phyloP scores from a whole-genome alignment of 2,113 vertebrate species.

The Pampusana beccarii region DNA sequence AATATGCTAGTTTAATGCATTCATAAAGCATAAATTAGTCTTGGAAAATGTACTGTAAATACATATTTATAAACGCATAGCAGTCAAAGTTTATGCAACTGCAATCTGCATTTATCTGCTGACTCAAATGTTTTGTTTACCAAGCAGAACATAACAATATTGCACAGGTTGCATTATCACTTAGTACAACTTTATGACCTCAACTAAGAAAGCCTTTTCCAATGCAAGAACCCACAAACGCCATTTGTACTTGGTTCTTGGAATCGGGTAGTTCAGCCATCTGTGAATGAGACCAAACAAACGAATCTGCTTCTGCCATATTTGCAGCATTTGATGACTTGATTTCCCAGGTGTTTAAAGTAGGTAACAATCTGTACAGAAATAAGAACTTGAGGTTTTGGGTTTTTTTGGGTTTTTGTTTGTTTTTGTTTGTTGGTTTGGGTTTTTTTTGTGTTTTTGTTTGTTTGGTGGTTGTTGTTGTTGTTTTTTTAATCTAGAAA shows the following conservation, averaged over 20 bases:
- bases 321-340: neutral
- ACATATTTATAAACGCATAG: neutral
- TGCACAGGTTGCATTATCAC: neutral
- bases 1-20: neutral
- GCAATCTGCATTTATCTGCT: neutral
- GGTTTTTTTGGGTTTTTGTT: too few species aligned
- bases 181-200: neutral
- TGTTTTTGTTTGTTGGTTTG: too few species aligned
- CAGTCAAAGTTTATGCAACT: neutral
- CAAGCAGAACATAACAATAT: neutral
- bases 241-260: neutral
- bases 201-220: neutral
- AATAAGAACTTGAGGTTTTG: neutral
- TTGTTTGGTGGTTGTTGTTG: too few species aligned
- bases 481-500: neutral
- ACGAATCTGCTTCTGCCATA: neutral
- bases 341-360: neutral
- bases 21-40: neutral
- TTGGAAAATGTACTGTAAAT: neutral
- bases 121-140: neutral
- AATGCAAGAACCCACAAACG: neutral
- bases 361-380: neutral
- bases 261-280: neutral
- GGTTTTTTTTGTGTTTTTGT: too few species aligned
- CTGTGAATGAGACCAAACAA: neutral